These are phyloP conservation scores for Monochamus alternatus DNA, from an alignment of 2,888 invertebrate genomes.

Conservation along the genomic window DNA sequence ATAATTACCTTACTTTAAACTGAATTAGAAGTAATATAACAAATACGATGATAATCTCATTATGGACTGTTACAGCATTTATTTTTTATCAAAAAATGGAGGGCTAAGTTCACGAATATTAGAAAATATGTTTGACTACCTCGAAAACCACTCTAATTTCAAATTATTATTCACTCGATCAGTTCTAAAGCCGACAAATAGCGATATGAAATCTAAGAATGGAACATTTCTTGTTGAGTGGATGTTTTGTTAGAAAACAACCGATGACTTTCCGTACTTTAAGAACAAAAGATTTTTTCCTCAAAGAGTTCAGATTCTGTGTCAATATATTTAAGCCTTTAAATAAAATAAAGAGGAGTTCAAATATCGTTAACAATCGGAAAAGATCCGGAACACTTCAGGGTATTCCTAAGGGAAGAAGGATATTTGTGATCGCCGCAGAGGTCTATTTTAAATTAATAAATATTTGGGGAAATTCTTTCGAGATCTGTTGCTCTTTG, in stretches of 20 bases:
- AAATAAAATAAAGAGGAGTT: conserved; percentile 22
- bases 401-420: conserved; percentile 35
- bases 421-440: conserved; percentile 44
- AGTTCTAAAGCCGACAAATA: too few species aligned
- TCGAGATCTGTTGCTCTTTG: conserved; percentile 5
- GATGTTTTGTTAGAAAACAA: not conserved
- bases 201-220: too few species aligned
- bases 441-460: conserved; percentile 44
- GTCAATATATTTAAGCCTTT: conserved; percentile 13
- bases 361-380: conserved; percentile 36
- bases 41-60: too few species aligned
- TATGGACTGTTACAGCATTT: too few species aligned
- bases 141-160: too few species aligned
- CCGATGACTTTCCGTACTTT: not conserved
- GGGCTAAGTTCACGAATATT: too few species aligned
- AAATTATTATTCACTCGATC: too few species aligned
- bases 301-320: not conserved
- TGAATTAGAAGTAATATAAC: too few species aligned
- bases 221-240: too few species aligned
- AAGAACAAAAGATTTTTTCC: not conserved
- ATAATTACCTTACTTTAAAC: too few species aligned
- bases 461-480: conserved; percentile 39
- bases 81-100: too few species aligned
- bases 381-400: conserved; percentile 26
- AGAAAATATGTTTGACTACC: too few species aligned